These are phyloP conservation scores for Vesta saturnalis DNA, from an alignment of 2,888 invertebrate genomes.

Conservation along the genomic window DNA sequence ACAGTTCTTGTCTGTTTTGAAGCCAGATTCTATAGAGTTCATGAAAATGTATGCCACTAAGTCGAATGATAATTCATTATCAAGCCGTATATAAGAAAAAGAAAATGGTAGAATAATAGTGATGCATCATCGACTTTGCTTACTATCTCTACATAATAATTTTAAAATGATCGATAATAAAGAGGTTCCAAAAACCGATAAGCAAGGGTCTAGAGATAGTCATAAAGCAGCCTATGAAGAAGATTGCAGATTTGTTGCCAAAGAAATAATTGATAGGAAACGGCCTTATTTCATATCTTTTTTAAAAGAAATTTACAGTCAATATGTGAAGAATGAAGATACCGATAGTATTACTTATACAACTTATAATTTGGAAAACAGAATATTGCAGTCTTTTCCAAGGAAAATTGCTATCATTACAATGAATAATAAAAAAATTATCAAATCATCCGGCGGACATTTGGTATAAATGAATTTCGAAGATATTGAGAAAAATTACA, in stretches of 20 bases:
- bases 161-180: background rate
- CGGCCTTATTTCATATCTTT: background rate
- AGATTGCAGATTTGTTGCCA: background rate
- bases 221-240: background rate
- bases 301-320: background rate
- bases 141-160: too few relatives aligned
- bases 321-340: background rate
- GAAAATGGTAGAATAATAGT: too few relatives aligned
- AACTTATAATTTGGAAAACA: background rate
- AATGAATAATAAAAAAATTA: background rate
- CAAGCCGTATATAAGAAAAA: too few relatives aligned
- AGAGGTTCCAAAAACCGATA: background rate
- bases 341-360: background rate
- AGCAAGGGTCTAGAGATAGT: background rate
- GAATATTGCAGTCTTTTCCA: conserved; percentile 8
- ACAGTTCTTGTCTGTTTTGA: too few relatives aligned
- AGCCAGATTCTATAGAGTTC: too few relatives aligned
- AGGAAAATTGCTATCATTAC: background rate
- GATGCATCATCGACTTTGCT: too few relatives aligned
- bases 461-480: background rate
- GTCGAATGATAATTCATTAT: too few relatives aligned
- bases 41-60: too few relatives aligned
- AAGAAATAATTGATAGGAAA: background rate
- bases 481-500: background rate
- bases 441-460: background rate